Evolutionary conservation across 2,797 vertebrate genomes (phyloP).

Genomic region (Phalloptychus januarius): DNA sequence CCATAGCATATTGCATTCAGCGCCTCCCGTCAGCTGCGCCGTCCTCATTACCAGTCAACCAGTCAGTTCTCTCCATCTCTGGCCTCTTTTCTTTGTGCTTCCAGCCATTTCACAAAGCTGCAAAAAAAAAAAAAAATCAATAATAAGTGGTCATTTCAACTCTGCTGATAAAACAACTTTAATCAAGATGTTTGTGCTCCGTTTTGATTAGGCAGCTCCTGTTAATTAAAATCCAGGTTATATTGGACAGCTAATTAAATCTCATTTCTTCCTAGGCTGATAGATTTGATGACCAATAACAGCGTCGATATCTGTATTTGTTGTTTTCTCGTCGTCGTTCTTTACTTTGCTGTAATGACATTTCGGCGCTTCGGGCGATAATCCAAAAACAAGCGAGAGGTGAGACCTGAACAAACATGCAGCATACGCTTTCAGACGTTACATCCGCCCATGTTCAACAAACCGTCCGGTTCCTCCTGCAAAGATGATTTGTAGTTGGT

Average conservation of each 20-base stretch:
- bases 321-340: conserved; percentile 12
- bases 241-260: conserved; percentile 65
- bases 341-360: conserved; percentile 37
- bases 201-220: conserved; percentile 64
- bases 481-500: neutral
- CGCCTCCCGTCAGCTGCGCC: conserved; percentile 16
- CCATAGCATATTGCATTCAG: conserved; percentile 31
- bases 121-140: conserved; percentile 16
- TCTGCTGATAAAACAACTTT: conserved; percentile 67
- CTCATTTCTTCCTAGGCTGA: conserved; percentile 38
- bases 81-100: conserved; percentile 13
- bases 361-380: conserved; percentile 23
- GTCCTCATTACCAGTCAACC: conserved; percentile 26
- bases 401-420: neutral
- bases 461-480: neutral
- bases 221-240: conserved; percentile 71
- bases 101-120: conserved; percentile 32
- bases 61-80: conserved; percentile 10
- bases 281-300: conserved; percentile 42
- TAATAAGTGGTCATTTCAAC: conserved; percentile 50
- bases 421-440: conserved; percentile 2
- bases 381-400: conserved; percentile 30
- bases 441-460: conserved; percentile 13
- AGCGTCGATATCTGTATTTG: conserved; percentile 49
- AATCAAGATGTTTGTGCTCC: conserved; percentile 76